Conservation (phyloP, 2,888 invertebrate species). For the Standfussiana lucernea region DNA sequence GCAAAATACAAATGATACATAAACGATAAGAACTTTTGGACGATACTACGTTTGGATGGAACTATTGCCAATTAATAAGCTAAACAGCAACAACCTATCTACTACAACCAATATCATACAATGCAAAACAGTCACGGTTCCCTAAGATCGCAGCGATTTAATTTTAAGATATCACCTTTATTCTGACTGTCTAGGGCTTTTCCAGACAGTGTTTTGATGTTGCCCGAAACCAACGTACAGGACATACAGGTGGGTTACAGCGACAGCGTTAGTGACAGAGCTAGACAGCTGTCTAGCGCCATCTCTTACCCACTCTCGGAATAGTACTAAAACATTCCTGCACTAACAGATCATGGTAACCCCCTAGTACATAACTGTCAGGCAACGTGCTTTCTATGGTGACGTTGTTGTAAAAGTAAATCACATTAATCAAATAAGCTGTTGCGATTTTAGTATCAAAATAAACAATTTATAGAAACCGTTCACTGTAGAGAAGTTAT, state of each 20-base stretch:
- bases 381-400: not conserved
- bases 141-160: not conserved
- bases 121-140: not conserved
- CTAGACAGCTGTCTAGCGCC: no score
- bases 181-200: not conserved
- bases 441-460: not conserved
- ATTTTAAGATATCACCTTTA: not conserved
- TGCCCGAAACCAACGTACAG: not conserved
- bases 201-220: not conserved
- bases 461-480: not conserved
- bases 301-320: no score
- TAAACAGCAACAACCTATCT: constrained; percentile 2
- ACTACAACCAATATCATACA: not conserved
- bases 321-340: no score
- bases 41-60: not conserved
- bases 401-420: not conserved
- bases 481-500: not conserved
- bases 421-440: not conserved
- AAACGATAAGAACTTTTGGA: not conserved
- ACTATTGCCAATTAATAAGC: not conserved
- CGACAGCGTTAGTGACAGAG: no score
- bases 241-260: no score
- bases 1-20: no score
- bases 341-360: no score
- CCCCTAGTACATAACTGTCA: not conserved